Base-by-base conservation (phyloP, 2,888 invertebrate species). In the Drosophila monieri region DNA sequence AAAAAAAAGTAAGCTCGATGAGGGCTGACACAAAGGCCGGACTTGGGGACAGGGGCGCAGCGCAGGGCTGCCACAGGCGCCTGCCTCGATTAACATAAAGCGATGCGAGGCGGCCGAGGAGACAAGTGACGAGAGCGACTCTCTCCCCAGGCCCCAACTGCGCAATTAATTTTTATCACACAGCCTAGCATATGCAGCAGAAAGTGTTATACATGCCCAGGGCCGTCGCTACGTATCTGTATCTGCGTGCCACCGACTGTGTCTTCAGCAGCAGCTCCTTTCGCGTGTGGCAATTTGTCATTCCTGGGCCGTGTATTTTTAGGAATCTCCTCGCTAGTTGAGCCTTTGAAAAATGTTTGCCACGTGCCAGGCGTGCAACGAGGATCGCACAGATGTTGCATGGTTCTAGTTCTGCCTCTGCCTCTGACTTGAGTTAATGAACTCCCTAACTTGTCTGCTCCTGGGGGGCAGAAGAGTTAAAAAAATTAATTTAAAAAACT, bases 161-260 rank as follows among this genome's bases (percentile, higher is more conserved):
- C 90, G 90, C 89, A 89, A 89, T 90, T 89, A 89, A 89, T 90
- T 89, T 89, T 89, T 89, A 89, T 90, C 90, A 86, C 89, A 88
- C 89, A 87, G 85, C 86, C 86, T 80, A 66, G 66, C 86, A 86
- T 83, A 84, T 80, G 79, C 77, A 83, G 32, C 32, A 83, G 83
- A 76, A 64, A 37, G 54, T 43, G 48, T 35, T 53, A 41, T 66
- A 54, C 47, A 55, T 32, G 25, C 15, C 6, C 15, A 27, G 14
- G 14, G 30, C 35, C 18, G n/a, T 6, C 21, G 43, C 15, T 9
- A 9, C 14, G 47, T 37, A 43, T 25, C 25, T 51, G 27, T 27
- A 27, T 27, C 27, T 27, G 46, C 32, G 14, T 15, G 14, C 48
- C 35, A 76, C 74, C 65, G 64, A 67, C 35, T 35, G n/a, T 59